These are phyloP conservation scores for Tetraodon nigroviridis DNA, from an alignment of 2,113 vertebrate genomes.

Conservation along the genomic window DNA sequence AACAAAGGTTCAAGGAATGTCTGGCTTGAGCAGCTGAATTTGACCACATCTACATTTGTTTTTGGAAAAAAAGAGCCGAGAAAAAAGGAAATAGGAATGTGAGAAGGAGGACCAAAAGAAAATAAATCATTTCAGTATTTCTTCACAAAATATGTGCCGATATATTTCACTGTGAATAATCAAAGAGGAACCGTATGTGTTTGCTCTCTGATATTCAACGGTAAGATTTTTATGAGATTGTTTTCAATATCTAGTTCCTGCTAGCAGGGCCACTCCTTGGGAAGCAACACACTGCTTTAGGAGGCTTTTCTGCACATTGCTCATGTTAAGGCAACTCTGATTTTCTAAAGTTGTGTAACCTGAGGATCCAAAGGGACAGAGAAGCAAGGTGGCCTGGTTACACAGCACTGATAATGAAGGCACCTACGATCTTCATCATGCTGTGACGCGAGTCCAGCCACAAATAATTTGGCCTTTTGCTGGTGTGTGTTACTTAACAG, in stretches of 20 bases:
- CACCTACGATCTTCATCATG: no score
- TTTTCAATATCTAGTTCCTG: constrained; percentile 20
- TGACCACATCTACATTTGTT: constrained; percentile 44
- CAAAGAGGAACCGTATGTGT: constrained; percentile 20
- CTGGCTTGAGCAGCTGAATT: constrained; percentile 38
- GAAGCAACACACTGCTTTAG: background rate
- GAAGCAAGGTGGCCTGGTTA: no score
- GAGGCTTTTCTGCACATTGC: no score
- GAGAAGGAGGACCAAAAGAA: no score
- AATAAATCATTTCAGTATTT: no score
- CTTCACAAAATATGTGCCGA: constrained; percentile 5
- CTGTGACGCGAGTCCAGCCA: no score
- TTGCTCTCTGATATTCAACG: constrained; percentile 10
- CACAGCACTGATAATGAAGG: no score
- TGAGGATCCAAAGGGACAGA: no score
- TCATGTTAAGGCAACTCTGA: no score
- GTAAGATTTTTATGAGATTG: constrained; percentile 12
- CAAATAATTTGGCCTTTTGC: no score
- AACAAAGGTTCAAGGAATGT: constrained; percentile 60
- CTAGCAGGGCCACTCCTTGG: constrained; percentile 18
- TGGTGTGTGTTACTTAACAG: no score
- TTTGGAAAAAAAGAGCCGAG: constrained; percentile 14
- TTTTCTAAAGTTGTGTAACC: no score
- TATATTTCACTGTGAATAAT: constrained; percentile 23
- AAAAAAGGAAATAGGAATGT: constrained; percentile 9